Conservation (phyloP, 2,888 invertebrate genomes). For the Andrena bucephala region DNA sequence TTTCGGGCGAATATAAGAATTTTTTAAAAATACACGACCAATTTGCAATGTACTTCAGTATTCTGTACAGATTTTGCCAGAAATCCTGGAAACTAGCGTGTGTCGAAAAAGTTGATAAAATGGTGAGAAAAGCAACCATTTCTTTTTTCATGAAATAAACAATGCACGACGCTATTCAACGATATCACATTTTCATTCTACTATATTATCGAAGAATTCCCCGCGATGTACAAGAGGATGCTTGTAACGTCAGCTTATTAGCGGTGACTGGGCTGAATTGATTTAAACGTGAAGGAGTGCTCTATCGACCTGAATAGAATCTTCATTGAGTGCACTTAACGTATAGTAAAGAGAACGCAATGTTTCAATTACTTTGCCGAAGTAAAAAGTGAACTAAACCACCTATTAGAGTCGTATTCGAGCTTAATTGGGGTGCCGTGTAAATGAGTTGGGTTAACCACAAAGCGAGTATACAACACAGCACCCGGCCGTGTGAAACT, state of each 20-base stretch:
- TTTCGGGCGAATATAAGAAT: background rate
- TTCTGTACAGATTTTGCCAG: no score
- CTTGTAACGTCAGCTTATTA: conserved; percentile 10
- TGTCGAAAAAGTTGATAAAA: no score
- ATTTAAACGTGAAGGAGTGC: conserved; percentile 21
- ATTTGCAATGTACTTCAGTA: no score
- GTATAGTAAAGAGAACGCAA: background rate
- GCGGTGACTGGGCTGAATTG: background rate
- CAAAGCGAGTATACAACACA: background rate
- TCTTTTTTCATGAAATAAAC: background rate
- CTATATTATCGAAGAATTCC: background rate
- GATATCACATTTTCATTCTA: background rate
- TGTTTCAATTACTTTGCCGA: background rate
- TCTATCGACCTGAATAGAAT: conserved; percentile 13
- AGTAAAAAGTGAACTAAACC: background rate
- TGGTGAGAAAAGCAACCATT: background rate
- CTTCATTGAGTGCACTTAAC: conserved; percentile 8
- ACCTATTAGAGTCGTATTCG: background rate
- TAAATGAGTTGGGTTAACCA: background rate
- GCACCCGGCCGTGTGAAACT: background rate
- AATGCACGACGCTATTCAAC: background rate
- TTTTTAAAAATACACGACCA: background rate
- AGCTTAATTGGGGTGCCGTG: background rate
- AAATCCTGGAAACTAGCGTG: no score
- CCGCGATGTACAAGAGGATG: background rate